Evolutionary conservation across 2,797 vertebrate genomes (phyloP), one percentile per base, ranked within the genome.

Genomic region (Lepus oiostolus): DNA sequence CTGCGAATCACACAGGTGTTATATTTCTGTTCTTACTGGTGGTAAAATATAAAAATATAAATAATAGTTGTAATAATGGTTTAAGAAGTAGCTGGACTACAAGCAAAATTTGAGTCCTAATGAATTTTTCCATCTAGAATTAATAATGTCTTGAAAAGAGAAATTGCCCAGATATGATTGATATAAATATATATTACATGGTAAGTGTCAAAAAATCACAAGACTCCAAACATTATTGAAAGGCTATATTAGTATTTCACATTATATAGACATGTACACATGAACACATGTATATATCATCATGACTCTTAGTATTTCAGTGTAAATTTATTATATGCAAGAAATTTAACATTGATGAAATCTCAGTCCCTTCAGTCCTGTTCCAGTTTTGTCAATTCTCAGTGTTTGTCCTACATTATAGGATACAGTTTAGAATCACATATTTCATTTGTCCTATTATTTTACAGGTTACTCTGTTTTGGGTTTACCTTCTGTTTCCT

Each of bases 1-100:
- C 89, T 97, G 96, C 96, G 97, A 97, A 97, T 97, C 97, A 96
- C 96, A 97, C 97, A 98, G 97, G 96, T 97, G 97, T 95, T 92
- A 94, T 83, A 95, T 87, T 88, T 97, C 84, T 85, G 94, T 94
- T 93, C 93, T 95, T 77, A 91, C 93, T 92, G 94, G 60, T 7
- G 81, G 63, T 81, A 82, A 89, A 92, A 96, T 94, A 0, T 95
- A 93, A 96, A 93, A 95, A 96, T 94, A 0, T 96, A 93, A 96
- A 94, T 94, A 96, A 97, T 97, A 97, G 97, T 87, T 62, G n/a
- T 71, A 54, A 92, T 94, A 96, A 96, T 94, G 95, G 96, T 93
- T 80, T 62, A 75, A 74, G 65, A 92, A 21, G 63, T 35, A 70
- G 67, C 93, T 96, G 91, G 26, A 85, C 93, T 87, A 93, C 54